Evolutionary conservation across 2,888 invertebrate genomes (phyloP), one percentile per base, ranked within the genome.

Genomic region (Piscicola geometra): DNA sequence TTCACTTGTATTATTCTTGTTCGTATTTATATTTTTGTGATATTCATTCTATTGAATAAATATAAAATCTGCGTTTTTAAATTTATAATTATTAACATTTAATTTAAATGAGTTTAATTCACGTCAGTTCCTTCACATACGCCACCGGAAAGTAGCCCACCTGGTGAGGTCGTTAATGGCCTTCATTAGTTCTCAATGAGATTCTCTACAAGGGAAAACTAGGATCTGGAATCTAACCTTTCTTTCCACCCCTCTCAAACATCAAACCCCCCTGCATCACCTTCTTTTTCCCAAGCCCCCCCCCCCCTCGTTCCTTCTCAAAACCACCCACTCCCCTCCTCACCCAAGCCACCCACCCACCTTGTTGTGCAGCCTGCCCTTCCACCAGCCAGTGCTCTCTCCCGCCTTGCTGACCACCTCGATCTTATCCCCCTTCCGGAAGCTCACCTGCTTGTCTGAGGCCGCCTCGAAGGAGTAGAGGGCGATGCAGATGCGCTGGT

Each of bases 331-430:
- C 32, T n/a, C 28, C n/a, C 21, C 28, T 35, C 28, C 18, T 5
- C 68, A 67, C 15, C 32, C 68, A 67, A 5, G 9, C 3, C 18
- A 2, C 32, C n/a, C 52, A 71, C 71, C n/a, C 18, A 71, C 71
- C 52, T 52, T 71, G 47, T 50, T 52, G 47, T 50, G n/a, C 32
- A 71, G 28, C 50, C 52, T 71, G 21, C 71, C 71, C 52, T 71
- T 71, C 71, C 71, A 71, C 71, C 71, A 71, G 25, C 71, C 71
- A 18, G 30, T 18, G 30, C 18, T 18, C 5, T 71, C 52, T 5
- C 71, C 71, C 47, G 50, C 71, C 50, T 71, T 71, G 30, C 30
- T 25, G 30, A 71, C 30, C 3, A 71, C 33, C 32, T 71, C 52
- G 50, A 71, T 71, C 32, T 30, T 21, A 30, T 71, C 71, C 0